Percentiles rank a stretch among this genome's conserved stretches.
Conservation (phyloP, 2,888 invertebrate genomes). For the Augochlorella aurata region DNA sequence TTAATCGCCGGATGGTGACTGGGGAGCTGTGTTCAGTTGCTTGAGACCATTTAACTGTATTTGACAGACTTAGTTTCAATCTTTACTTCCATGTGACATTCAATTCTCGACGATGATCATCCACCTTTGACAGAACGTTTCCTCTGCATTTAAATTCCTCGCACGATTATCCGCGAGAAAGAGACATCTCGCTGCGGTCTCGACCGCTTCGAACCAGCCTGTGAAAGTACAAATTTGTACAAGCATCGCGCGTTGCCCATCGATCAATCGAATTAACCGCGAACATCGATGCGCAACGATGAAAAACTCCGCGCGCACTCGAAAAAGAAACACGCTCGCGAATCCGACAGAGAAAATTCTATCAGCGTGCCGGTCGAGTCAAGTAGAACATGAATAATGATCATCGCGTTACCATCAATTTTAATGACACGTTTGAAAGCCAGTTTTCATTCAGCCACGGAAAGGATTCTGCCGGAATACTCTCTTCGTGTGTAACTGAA, state of each 20-base stretch:
- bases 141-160: neutral
- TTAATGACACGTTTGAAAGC: slow-evolving; percentile 14
- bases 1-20: no score
- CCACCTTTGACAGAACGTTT: neutral
- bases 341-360: slow-evolving; percentile 7
- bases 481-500: neutral
- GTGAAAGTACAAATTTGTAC: neutral
- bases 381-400: slow-evolving; percentile 14
- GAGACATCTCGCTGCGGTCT: neutral
- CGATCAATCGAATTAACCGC: neutral
- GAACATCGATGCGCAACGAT: neutral
- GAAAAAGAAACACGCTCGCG: neutral
- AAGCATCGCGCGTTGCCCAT: neutral
- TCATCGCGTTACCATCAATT: slow-evolving; percentile 11
- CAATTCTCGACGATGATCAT: no score
- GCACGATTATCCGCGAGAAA: neutral
- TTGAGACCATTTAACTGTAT: no score
- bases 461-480: slow-evolving; percentile 12
- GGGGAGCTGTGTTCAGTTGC: no score
- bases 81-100: no score
- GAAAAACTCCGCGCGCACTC: neutral
- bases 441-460: slow-evolving; percentile 13
- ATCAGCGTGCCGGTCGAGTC: slow-evolving; percentile 6
- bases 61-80: no score
- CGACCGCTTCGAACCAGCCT: neutral